These are phyloP conservation scores for Protobothrops mucrosquamatus DNA, from an alignment of 2,113 vertebrate genomes.

Conservation along the genomic window DNA sequence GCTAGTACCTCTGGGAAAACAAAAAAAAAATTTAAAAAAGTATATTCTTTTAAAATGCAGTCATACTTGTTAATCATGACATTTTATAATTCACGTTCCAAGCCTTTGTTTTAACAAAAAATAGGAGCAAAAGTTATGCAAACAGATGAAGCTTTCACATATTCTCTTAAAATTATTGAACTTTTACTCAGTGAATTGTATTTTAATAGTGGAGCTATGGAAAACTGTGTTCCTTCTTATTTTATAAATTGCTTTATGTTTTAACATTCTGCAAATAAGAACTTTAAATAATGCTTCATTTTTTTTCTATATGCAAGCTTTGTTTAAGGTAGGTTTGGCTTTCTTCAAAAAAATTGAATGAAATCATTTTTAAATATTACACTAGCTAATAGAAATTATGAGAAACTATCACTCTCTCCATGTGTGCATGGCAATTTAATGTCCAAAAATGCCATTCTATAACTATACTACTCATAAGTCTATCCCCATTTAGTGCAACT, in stretches of 20 bases:
- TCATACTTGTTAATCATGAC: constrained; percentile 46
- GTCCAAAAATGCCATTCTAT: background rate
- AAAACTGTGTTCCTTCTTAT: background rate
- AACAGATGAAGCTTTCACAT: constrained; percentile 29
- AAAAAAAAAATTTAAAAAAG: background rate
- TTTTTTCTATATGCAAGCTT: background rate
- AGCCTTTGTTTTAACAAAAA: constrained; percentile 32
- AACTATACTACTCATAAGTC: background rate
- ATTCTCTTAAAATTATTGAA: constrained; percentile 44
- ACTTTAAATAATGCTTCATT: constrained; percentile 23
- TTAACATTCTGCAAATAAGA: background rate
- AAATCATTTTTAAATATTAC: background rate
- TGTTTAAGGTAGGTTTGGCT: background rate
- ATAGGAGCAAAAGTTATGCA: constrained; percentile 40
- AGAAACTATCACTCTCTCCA: background rate
- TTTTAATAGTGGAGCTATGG: constrained; percentile 25
- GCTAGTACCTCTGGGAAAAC: constrained; percentile 52
- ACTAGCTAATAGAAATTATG: constrained; percentile 23
- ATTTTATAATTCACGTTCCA: constrained; percentile 40
- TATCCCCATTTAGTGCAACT: background rate
- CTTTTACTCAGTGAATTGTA: constrained; percentile 27
- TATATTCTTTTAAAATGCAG: background rate
- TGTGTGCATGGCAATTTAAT: background rate
- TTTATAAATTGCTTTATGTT: constrained; percentile 22
- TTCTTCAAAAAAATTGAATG: constrained; percentile 9